Percentiles rank a stretch among this genome's conserved stretches.
Conservation (phyloP, 1,140 invertebrate species). For the Zaprionus camerounensis region DNA sequence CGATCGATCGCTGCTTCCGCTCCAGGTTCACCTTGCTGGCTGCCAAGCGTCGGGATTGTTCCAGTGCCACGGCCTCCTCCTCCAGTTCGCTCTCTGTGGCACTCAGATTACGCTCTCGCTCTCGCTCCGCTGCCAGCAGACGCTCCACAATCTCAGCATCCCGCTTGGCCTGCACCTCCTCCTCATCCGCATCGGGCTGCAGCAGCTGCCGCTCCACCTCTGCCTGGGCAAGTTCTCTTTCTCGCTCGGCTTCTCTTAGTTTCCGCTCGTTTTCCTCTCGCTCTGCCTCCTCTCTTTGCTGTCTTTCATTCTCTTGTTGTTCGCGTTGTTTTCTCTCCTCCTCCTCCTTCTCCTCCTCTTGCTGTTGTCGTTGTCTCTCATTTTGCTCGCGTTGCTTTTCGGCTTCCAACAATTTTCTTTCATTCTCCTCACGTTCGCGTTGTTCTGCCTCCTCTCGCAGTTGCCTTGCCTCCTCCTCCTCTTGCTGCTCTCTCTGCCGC, state of each 20-base stretch:
- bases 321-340: slow-evolving; percentile 38
- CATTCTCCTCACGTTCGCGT: slow-evolving; percentile 34
- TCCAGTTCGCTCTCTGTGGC: slow-evolving; percentile 72
- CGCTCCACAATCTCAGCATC: slow-evolving; percentile 71
- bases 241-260: slow-evolving; percentile 12
- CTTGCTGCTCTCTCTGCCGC: slow-evolving; percentile 31
- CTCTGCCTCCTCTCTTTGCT: slow-evolving; percentile 3
- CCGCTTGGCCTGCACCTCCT: slow-evolving; percentile 37
- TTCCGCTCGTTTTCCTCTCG: slow-evolving; percentile 20
- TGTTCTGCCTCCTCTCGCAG: slow-evolving; percentile 8
- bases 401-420: slow-evolving; percentile 26
- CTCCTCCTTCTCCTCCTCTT: slow-evolving; percentile 26
- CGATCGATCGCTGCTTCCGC: slow-evolving; percentile 68
- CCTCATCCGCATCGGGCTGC: slow-evolving; percentile 40
- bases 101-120: slow-evolving; percentile 57
- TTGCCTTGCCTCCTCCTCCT: slow-evolving; percentile 19
- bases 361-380: slow-evolving; percentile 7
- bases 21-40: slow-evolving; percentile 47
- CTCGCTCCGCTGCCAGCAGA: slow-evolving; percentile 65
- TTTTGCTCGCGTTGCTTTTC: slow-evolving; percentile 24
- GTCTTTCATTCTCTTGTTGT: slow-evolving; percentile 25
- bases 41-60: slow-evolving; percentile 54
- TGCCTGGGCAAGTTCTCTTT: slow-evolving; percentile 38
- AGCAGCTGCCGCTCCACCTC: slow-evolving; percentile 41
- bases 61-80: slow-evolving; percentile 57